These are phyloP conservation scores for Actinemys pallida DNA, from an alignment of 2,113 vertebrate species.

Conservation along the genomic window DNA sequence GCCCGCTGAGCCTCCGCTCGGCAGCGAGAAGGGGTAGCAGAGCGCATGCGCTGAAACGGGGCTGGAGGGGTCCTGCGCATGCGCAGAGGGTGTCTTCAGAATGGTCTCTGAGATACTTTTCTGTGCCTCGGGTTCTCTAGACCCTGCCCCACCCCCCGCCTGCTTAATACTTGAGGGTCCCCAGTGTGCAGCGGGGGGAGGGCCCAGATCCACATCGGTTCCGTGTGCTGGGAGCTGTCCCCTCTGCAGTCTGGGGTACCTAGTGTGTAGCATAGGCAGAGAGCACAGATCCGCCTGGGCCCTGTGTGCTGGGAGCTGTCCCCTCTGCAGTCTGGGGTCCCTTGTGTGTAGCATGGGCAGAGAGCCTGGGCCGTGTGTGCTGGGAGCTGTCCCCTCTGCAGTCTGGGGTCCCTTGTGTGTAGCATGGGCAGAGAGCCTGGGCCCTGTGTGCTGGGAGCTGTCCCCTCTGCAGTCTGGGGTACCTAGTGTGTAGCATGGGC, in stretches of 20 bases:
- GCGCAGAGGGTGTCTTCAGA: fast-evolving
- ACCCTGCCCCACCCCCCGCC: no score
- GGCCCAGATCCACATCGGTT: fast-evolving
- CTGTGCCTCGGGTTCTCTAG: fast-evolving
- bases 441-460: fast-evolving
- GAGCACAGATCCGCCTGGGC: fast-evolving
- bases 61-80: not conserved
- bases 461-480: fast-evolving
- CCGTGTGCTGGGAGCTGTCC: no score
- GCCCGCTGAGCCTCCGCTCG: fast-evolving
- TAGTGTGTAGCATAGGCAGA: fast-evolving
- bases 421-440: fast-evolving
- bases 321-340: fast-evolving
- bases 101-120: fast-evolving
- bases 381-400: fast-evolving
- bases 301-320: fast-evolving
- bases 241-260: fast-evolving
- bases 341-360: fast-evolving
- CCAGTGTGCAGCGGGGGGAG: fast-evolving
- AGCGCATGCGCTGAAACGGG: not conserved
- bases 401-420: not conserved
- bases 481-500: not conserved
- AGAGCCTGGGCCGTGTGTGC: fast-evolving
- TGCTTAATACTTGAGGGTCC: no score
- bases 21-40: fast-evolving